Conservation (phyloP, 2,113 vertebrate species). For the Poecilia latipinna region DNA sequence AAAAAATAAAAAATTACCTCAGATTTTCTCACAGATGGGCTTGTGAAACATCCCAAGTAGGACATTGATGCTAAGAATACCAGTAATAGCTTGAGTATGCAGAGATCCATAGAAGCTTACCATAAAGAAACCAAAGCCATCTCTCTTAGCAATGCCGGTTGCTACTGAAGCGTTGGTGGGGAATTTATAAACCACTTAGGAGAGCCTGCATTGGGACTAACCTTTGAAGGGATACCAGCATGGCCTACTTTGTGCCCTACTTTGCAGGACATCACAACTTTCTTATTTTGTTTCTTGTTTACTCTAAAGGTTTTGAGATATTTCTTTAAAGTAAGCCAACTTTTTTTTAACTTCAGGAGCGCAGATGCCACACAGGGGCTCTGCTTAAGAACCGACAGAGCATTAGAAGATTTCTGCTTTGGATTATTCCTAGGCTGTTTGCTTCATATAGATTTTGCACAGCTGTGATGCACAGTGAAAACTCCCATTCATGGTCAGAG, state of each 20-base stretch:
- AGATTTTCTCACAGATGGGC: constrained; percentile 41
- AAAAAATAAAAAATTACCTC: constrained; percentile 14
- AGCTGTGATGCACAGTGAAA: too few relatives aligned
- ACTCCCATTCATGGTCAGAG: too few relatives aligned
- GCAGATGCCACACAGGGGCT: not conserved
- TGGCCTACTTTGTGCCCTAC: constrained; percentile 71
- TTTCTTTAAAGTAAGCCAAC: constrained; percentile 25
- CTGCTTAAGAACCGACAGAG: not conserved
- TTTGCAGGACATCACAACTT: constrained; percentile 45
- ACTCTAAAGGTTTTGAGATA: constrained; percentile 22
- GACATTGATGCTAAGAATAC: constrained; percentile 64
- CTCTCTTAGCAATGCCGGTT: constrained; percentile 12
- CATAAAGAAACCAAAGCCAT: constrained; percentile 32
- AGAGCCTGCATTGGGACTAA: constrained; percentile 57
- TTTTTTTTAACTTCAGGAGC: constrained; percentile 1
- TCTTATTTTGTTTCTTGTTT: constrained; percentile 49
- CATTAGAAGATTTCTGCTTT: not conserved
- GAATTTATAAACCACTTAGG: constrained; percentile 70
- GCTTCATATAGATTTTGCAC: too few relatives aligned
- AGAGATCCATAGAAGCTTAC: constrained; percentile 24
- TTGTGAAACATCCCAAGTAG: constrained; percentile 51
- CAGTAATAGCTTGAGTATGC: constrained; percentile 23
- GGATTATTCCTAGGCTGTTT: not conserved
- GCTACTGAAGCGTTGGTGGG: constrained; percentile 53
- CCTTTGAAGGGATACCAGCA: constrained; percentile 60